Evolutionary conservation across 2,797 vertebrate genomes (phyloP), one percentile per base, ranked within the genome.

Genomic region (Spea hammondii): DNA sequence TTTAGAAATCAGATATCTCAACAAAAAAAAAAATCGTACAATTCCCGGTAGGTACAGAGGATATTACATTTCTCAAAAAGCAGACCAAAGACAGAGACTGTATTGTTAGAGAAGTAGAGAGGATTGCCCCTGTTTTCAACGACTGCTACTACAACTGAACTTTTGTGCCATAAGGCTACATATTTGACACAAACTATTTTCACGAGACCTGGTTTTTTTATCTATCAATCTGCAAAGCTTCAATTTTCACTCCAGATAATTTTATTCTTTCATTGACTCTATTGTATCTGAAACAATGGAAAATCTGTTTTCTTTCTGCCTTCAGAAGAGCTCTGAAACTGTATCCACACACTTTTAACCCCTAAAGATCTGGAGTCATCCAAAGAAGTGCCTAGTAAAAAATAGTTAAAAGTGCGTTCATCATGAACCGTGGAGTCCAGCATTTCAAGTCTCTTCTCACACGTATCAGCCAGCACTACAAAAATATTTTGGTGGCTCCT

Each of bases 321-420:
- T 83, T 85, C 78, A 82, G 81, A 81, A 80, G 74, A 84, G 72
- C 84, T 88, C 85, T 83, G 85, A 91, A 87, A 88, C 57, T 67
- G 72, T 84, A 85, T 86, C 83, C 80, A 73, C 1, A 68, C 78
- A 87, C 83, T 47, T 54, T 77, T 82, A 14, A 54, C 10, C 13
- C 32, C 70, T 50, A 65, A 12, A 73, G n/a, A 46, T 57, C 62
- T 10, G 4, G 17, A 11, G 13, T 72, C 51, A 53, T 5, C 49
- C 59, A 45, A 12, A 72, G n/a, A 9, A 57, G 66, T 69, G 14
- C 77, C 65, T 74, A 60, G 62, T 53, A 65, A 11, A 69, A 45
- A 51, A 9, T 5, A 51, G 17, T 17, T 17, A 17, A 17, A 17
- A 17, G 32, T 17, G 13, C 4, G 10, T 46, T 10, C 1, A 50